These are phyloP conservation scores for Oligia fasciuncula DNA, from an alignment of 2,888 invertebrate genomes.

Conservation along the genomic window DNA sequence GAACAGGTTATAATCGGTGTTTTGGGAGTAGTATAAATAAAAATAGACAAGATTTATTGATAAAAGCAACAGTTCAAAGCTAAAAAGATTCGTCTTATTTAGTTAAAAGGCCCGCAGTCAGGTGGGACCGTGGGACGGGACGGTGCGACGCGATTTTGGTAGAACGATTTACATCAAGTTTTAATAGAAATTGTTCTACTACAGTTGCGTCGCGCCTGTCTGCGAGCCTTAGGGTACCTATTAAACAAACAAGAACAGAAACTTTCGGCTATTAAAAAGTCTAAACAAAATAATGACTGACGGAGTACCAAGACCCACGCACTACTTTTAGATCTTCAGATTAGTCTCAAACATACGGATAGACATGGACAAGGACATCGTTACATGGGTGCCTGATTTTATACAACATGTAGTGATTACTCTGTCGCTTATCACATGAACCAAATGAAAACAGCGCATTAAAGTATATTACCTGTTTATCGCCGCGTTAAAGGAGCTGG, in stretches of 20 bases:
- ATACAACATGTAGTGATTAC: conserved; percentile 54
- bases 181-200: too few relatives aligned
- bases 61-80: background rate
- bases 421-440: conserved; percentile 38
- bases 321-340: conserved; percentile 27
- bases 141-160: too few relatives aligned
- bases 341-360: conserved; percentile 13
- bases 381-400: conserved; percentile 24
- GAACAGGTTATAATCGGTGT: conserved; percentile 31
- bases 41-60: background rate
- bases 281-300: conserved; percentile 8
- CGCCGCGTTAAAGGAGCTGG: conserved; percentile 50
- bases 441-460: conserved; percentile 55
- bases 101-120: background rate
- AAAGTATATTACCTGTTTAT: conserved; percentile 58
- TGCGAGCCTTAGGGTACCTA: too few relatives aligned
- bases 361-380: conserved; percentile 3
- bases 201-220: too few relatives aligned
- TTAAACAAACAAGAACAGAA: background rate
- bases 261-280: conserved; percentile 2
- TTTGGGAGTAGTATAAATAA: conserved; percentile 3
- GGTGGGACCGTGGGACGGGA: too few relatives aligned
- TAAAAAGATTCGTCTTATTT: background rate
- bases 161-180: too few relatives aligned
- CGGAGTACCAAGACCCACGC: conserved; percentile 15